phyloP scores from a whole-genome alignment of 2,888 invertebrate genomes.

The Catocala fraxini region DNA sequence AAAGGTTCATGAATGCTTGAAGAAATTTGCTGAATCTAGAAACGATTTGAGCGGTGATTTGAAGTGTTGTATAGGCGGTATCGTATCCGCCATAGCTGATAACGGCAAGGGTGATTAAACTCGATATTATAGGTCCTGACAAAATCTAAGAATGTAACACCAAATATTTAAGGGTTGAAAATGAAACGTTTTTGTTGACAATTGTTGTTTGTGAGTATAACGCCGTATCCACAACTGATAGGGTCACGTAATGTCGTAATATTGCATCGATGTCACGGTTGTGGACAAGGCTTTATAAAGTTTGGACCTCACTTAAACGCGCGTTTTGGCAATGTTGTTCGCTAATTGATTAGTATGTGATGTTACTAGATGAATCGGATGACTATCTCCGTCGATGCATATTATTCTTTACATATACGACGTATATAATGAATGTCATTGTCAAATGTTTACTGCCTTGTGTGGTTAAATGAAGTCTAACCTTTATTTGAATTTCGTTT shows the following conservation, averaged over 20 bases:
- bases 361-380: too few species aligned
- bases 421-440: too few species aligned
- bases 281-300: background rate
- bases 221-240: background rate
- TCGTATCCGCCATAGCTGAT: constrained; percentile 61
- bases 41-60: constrained; percentile 69
- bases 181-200: background rate
- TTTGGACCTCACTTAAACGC: background rate
- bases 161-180: constrained; percentile 21
- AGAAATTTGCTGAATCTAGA: constrained; percentile 70
- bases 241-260: too few species aligned
- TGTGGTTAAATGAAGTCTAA: background rate
- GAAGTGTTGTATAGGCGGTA: constrained; percentile 59
- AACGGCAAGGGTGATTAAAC: constrained; percentile 47
- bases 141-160: constrained; percentile 21
- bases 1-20: constrained; percentile 69
- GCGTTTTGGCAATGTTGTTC: too few species aligned
- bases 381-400: too few species aligned
- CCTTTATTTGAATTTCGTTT: background rate
- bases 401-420: too few species aligned
- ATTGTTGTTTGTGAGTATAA: background rate
- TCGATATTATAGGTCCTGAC: background rate
- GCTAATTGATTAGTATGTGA: too few species aligned
- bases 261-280: background rate
- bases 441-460: too few species aligned